These are phyloP conservation scores for Apis florea DNA, from an alignment of 1,140 invertebrate genomes.

Conservation along the genomic window DNA sequence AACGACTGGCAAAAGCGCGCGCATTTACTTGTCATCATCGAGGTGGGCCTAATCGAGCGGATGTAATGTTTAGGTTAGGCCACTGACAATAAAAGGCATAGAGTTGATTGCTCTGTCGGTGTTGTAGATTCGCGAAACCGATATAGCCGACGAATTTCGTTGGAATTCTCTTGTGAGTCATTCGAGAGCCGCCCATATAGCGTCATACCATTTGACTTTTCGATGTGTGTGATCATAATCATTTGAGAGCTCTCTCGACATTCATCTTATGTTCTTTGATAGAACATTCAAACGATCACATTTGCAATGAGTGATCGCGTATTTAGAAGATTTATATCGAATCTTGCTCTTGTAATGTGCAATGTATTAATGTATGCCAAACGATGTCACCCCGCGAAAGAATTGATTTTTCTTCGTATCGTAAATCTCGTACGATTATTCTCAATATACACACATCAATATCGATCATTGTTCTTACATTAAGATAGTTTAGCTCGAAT, in stretches of 20 bases:
- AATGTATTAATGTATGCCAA: neutral
- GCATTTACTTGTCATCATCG: neutral
- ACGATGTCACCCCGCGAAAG: constrained; percentile 8
- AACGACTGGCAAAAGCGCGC: neutral
- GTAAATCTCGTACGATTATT: neutral
- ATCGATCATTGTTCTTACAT: neutral
- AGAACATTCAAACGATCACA: neutral
- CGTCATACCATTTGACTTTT: constrained; percentile 13
- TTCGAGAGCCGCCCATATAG: neutral
- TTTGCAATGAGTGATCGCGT: neutral
- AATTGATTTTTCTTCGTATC: constrained; percentile 23
- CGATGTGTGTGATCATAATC: neutral
- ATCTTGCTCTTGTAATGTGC: neutral
- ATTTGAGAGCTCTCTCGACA: neutral
- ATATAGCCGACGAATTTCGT: constrained; percentile 30
- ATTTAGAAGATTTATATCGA: neutral
- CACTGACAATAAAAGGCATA: constrained; percentile 12
- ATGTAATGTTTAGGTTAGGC: constrained; percentile 19
- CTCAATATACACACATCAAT: neutral
- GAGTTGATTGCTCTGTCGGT: neutral
- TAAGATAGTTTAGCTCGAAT: neutral
- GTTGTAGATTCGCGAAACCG: constrained; percentile 3
- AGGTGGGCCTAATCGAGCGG: constrained; percentile 25
- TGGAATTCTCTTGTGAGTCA: constrained; percentile 23
- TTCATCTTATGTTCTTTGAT: neutral